Conservation (phyloP, 2,113 vertebrate genomes). For the Channa maculata region DNA sequence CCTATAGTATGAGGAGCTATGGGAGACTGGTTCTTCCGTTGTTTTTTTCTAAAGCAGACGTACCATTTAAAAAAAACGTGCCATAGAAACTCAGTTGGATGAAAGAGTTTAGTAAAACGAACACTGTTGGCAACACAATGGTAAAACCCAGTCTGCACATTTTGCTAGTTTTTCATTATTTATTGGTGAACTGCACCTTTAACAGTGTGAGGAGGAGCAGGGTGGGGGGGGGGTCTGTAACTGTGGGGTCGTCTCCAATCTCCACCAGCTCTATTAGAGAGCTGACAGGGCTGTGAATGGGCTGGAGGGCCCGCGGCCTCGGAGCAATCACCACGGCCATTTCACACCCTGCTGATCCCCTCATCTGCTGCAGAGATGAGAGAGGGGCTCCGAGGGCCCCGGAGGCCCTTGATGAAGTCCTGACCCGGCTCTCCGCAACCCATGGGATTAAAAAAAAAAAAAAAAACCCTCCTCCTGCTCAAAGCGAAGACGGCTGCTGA, state of each 20-base stretch:
- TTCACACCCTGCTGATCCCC: conserved; percentile 74
- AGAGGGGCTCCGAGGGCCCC: conserved; percentile 40
- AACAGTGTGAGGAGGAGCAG: conserved; percentile 6
- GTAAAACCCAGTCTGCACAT: background rate
- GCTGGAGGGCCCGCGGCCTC: conserved; percentile 61
- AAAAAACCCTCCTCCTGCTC: conserved; percentile 27
- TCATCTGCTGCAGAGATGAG: conserved; percentile 62
- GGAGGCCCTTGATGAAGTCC: conserved; percentile 60
- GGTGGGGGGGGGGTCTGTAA: background rate
- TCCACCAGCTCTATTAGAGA: conserved; percentile 62
- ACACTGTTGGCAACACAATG: background rate
- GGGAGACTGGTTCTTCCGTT: no score
- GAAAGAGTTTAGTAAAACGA: no score
- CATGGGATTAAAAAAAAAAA: conserved; percentile 26
- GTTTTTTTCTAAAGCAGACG: no score
- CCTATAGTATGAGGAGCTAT: no score
- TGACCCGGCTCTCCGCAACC: conserved; percentile 51
- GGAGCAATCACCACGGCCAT: conserved; percentile 70
- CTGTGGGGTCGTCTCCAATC: conserved; percentile 51
- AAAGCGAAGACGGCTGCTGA: conserved; percentile 32
- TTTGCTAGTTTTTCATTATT: background rate
- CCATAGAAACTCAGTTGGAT: no score
- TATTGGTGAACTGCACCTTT: conserved; percentile 28
- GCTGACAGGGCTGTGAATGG: conserved; percentile 70
- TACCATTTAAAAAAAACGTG: no score